Percentiles rank a stretch among this genome's conserved stretches.
phyloP scores from a whole-genome alignment of 1,140 invertebrate species.

The Leptinotarsa texana region DNA sequence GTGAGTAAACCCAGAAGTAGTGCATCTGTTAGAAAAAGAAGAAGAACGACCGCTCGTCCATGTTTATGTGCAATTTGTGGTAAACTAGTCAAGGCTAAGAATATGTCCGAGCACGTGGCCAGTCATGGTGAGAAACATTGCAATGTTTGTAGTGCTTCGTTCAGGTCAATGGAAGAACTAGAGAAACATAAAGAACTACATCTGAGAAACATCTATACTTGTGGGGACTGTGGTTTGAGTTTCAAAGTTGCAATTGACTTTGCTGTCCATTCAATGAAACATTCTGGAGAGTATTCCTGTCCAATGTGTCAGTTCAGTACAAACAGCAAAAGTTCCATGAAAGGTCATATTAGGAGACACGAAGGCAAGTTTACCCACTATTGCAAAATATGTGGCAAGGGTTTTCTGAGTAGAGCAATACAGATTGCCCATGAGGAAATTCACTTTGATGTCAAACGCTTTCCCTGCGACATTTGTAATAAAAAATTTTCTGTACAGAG shows the following conservation, averaged over 20 bases:
- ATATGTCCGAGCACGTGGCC: slow-evolving; percentile 25
- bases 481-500: slow-evolving; percentile 55
- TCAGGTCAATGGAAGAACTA: slow-evolving; percentile 58
- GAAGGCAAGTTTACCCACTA: slow-evolving; percentile 56
- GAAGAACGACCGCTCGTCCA: background rate
- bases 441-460: slow-evolving; percentile 42
- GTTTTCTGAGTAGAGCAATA: slow-evolving; percentile 54
- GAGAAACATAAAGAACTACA: slow-evolving; percentile 54
- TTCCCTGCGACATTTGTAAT: slow-evolving; percentile 57
- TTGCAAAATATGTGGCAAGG: slow-evolving; percentile 58
- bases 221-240: slow-evolving; percentile 30
- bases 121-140: slow-evolving; percentile 49
- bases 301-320: slow-evolving; percentile 33
- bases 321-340: slow-evolving; percentile 30
- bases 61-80: slow-evolving; percentile 33
- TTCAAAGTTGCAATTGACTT: slow-evolving; percentile 30
- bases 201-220: slow-evolving; percentile 21
- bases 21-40: background rate
- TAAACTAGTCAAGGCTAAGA: slow-evolving; percentile 19
- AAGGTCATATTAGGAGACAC: slow-evolving; percentile 57
- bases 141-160: slow-evolving; percentile 58
- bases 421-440: slow-evolving; percentile 55
- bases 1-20: background rate
- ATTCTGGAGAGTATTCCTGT: slow-evolving; percentile 30
- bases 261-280: slow-evolving; percentile 33